These are phyloP conservation scores for Diplodus sargus DNA, from an alignment of 2,797 vertebrate genomes.

Conservation along the genomic window DNA sequence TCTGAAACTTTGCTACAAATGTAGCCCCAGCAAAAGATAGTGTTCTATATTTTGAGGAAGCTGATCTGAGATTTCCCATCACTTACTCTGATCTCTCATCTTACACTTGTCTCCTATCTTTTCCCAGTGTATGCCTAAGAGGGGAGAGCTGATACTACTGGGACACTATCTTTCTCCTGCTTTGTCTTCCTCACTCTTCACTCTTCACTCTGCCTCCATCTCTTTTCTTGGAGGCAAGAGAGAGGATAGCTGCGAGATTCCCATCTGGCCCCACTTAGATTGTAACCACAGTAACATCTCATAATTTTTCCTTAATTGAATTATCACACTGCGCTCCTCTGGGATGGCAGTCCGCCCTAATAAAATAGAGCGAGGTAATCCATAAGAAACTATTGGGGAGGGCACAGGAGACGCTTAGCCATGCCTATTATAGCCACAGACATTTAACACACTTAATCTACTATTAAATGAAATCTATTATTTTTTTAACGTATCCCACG, in stretches of 20 bases:
- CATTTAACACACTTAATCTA: conserved; percentile 81
- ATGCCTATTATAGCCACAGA: conserved; percentile 78
- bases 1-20: conserved; percentile 47
- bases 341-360: conserved; percentile 63
- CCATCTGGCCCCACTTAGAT: conserved; percentile 59
- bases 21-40: conserved; percentile 22
- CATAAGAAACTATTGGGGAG: conserved; percentile 72
- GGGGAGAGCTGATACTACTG: conserved; percentile 36
- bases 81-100: conserved; percentile 52
- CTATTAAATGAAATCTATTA: conserved; percentile 81
- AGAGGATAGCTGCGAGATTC: conserved; percentile 44
- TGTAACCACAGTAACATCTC: conserved; percentile 70
- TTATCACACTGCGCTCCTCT: conserved; percentile 75
- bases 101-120: conserved; percentile 28
- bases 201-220: conserved; percentile 19
- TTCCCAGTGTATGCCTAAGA: conserved; percentile 46
- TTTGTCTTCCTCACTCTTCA: conserved; percentile 16
- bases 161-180: conserved; percentile 16
- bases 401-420: conserved; percentile 74
- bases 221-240: conserved; percentile 32
- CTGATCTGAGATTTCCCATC: conserved; percentile 51
- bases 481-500: conserved; percentile 75
- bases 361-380: conserved; percentile 75
- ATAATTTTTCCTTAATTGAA: conserved; percentile 79
- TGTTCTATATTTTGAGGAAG: conserved; percentile 52